Percentiles rank a stretch among this genome's conserved stretches.
phyloP scores from a whole-genome alignment of 2,888 invertebrate species.

The Acleris cristana region DNA sequence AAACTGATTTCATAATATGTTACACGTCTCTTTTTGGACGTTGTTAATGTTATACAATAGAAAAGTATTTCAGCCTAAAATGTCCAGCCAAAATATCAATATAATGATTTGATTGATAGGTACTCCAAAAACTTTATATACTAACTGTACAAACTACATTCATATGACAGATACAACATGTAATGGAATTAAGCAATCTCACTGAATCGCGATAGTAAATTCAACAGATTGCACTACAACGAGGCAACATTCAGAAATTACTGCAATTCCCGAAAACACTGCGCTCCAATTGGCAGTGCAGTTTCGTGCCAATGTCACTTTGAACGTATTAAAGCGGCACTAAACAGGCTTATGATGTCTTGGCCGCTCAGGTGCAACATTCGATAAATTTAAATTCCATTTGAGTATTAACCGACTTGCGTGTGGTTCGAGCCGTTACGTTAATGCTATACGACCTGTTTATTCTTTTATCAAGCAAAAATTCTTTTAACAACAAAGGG shows the following conservation, averaged over 20 bases:
- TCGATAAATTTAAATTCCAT: constrained; percentile 31
- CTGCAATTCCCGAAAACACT: constrained; percentile 2
- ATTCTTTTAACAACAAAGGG: background rate
- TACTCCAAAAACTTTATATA: background rate
- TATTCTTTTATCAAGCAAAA: constrained; percentile 6
- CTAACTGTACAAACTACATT: no score
- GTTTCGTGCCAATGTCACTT: constrained; percentile 9
- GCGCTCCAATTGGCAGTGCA: constrained; percentile 1
- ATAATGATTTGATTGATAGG: background rate
- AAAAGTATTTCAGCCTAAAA: background rate
- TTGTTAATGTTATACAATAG: background rate
- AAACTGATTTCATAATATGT: constrained; percentile 1
- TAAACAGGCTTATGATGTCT: constrained; percentile 11
- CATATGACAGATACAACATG: background rate
- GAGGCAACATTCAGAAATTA: background rate
- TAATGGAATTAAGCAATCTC: background rate
- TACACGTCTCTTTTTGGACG: background rate
- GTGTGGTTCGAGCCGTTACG: constrained; percentile 19
- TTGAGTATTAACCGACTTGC: constrained; percentile 13
- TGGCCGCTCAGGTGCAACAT: constrained; percentile 8
- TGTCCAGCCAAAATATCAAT: no score
- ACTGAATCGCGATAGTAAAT: background rate
- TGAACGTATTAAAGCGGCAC: constrained; percentile 8
- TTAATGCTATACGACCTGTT: constrained; percentile 17
- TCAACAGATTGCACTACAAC: background rate